Base-by-base conservation (phyloP, 2,888 invertebrate species). In the Notodonta dromedarius region DNA sequence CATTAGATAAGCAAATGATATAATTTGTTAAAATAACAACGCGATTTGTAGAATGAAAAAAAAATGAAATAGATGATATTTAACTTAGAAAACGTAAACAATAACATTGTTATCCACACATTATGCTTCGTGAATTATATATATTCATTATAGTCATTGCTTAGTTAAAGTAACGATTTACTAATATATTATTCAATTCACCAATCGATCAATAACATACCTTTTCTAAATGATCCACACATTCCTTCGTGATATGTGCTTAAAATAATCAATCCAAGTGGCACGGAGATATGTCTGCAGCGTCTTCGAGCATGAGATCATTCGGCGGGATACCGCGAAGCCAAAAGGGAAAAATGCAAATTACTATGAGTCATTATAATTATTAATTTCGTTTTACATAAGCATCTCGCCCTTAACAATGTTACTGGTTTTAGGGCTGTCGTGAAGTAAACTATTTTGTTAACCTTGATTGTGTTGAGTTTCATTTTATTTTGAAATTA, bases 271-370 rank as follows among this genome's bases (percentile, higher is more conserved):
- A 5, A 50, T 50, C 9, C 50, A 12, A 50, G 32, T 13, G 32
- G 11, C 32, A 52, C 9, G 54, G 53, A 53, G 53, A 35, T 12
- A 14, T 54, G 54, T 39, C 39, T 39, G 44, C 39, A n/a, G 13
- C 12, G 9, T 8, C 54, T 40, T n/a, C n/a, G 9, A 8, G 63
- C 62, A 62, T 76, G 71, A 74, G 66, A 65, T 71, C 74, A 73
- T 63, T 51, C 50, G 66, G 67, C 65, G 62, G 59, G 60, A 64
- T 76, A 73, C 69, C 42, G 60, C 63, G 76, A 71, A 71, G 57
- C 74, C 64, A 53, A 60, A 67, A 65, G 67, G 70, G 69, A 68
- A 76, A 72, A 75, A 67, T 76, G 74, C 63, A 71, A 75, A 75
- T 68, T 74, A 66, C 67, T 69, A 73, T 76, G 74, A 76, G 63